Conservation (phyloP, 2,888 invertebrate genomes). For the Heteromyza rotundicornis region DNA sequence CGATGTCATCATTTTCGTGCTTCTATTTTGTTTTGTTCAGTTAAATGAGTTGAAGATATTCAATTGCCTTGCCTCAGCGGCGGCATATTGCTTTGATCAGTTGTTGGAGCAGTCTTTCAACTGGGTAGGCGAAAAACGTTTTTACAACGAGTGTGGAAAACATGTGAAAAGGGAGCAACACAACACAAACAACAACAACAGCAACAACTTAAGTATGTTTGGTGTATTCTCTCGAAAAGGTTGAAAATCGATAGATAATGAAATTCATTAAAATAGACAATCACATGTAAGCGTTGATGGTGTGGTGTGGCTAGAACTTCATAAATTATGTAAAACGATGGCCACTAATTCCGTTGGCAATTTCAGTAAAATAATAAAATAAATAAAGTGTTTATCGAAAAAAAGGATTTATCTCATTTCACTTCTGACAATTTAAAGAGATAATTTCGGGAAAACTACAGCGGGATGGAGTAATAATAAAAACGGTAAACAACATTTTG, state of each 20-base stretch:
- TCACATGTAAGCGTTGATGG: slow-evolving; percentile 1
- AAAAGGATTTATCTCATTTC: too few species aligned
- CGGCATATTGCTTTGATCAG: slow-evolving; percentile 23
- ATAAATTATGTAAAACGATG: neutral
- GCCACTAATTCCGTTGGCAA: neutral
- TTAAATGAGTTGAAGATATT: slow-evolving; percentile 22
- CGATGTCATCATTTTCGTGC: slow-evolving; percentile 6
- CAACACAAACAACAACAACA: neutral
- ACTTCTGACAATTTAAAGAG: too few species aligned
- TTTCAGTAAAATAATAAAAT: too few species aligned
- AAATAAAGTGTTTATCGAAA: too few species aligned
- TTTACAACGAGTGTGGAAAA: slow-evolving; percentile 12
- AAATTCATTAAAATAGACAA: slow-evolving; percentile 8
- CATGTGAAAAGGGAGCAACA: slow-evolving; percentile 10
- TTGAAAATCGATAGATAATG: slow-evolving; percentile 9
- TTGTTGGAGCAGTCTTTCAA: slow-evolving; percentile 7
- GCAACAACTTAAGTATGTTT: neutral
- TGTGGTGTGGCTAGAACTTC: neutral
- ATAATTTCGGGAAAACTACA: too few species aligned
- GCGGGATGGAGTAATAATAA: too few species aligned
- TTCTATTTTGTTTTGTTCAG: too few species aligned
- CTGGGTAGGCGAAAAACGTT: neutral
- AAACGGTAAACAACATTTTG: too few species aligned
- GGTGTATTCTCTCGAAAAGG: too few species aligned
- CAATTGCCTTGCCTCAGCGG: slow-evolving; percentile 16